Base-by-base conservation (phyloP, 1,140 invertebrate genomes). In the Melanaphis sacchari region DNA sequence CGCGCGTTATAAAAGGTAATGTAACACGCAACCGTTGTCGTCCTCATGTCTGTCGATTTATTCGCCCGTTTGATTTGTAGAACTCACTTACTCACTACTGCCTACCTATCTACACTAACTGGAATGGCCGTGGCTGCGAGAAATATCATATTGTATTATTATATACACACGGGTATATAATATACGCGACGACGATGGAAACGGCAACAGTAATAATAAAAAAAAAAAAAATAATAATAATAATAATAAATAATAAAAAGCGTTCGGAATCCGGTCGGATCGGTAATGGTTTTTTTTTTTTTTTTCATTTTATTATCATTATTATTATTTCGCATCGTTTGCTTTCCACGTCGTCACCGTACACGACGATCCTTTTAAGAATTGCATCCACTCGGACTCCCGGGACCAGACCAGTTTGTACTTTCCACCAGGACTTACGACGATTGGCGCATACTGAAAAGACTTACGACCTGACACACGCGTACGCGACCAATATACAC, bases 41-140 rank as follows among this genome's bases (percentile, higher is more conserved):
- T 93, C 91, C 91, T 85, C 46, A 8, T 85, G 91, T 93, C 91
- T 93, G 43, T 93, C 91, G 76, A 93, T 82, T 91, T 82, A 91
- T 91, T 82, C 90, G 66, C 81, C 91, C 38, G 91, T 93, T 76
- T 82, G 81, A 93, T 93, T 93, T 93, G 91, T 93, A 85, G 81
- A 93, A 85, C 46, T 92, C 31, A 38, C 76, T 85, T 85, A 85
- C 40, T 84, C 36, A 40, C 59, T 31, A 24, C 8, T 31, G 18
- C 59, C 31, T 59, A 7, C 22, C 26, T 11, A 31, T 31, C 54
- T 59, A 52, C 26, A n/a, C 91, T 31, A 52, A 93, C 91, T 82
- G 91, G 46, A 93, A 93, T 81, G 6, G n/a, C 87, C 43, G 85
- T 49, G 22, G 38, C 40, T 1, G 81, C 24, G 36, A 76, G 59